Conservation (phyloP, 2,888 invertebrate genomes). For the Cotesia congregata region DNA sequence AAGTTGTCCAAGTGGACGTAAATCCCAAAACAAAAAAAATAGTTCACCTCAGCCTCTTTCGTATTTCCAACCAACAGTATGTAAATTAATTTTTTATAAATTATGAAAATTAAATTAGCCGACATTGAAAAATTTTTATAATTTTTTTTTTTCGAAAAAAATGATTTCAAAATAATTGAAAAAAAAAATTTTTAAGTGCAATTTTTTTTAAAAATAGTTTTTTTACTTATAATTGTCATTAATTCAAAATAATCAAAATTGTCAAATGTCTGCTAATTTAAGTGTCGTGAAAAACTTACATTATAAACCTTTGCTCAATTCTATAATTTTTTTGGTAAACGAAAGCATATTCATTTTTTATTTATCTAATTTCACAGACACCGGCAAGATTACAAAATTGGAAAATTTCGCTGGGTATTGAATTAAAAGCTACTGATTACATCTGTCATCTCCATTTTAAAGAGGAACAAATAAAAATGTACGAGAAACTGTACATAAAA, state of each 20-base stretch:
- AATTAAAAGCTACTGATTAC: conserved; percentile 16
- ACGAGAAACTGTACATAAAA: not conserved
- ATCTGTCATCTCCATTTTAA: conserved; percentile 24
- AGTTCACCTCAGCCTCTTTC: not conserved
- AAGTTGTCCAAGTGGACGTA: conserved; percentile 21
- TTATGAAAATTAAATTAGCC: too few species aligned
- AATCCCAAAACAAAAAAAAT: not conserved
- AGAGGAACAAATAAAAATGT: conserved; percentile 16
- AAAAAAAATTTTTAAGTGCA: too few species aligned
- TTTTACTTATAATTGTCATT: too few species aligned
- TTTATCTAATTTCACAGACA: not conserved
- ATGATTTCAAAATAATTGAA: too few species aligned
- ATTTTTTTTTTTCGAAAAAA: too few species aligned
- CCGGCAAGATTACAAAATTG: not conserved
- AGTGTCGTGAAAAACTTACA: not conserved
- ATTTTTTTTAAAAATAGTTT: too few species aligned
- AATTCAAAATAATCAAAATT: too few species aligned
- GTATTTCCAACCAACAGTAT: conserved; percentile 22
- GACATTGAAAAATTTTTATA: too few species aligned
- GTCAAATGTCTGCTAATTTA: too few species aligned
- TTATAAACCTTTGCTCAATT: not conserved
- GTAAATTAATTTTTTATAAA: conserved; percentile 18
- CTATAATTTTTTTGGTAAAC: conserved; percentile 5
- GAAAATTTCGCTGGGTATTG: conserved; percentile 15
- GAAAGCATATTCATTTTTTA: not conserved